Evolutionary conservation across 2,888 invertebrate species (phyloP).

Genomic region (Zhengitettix transpicula): DNA sequence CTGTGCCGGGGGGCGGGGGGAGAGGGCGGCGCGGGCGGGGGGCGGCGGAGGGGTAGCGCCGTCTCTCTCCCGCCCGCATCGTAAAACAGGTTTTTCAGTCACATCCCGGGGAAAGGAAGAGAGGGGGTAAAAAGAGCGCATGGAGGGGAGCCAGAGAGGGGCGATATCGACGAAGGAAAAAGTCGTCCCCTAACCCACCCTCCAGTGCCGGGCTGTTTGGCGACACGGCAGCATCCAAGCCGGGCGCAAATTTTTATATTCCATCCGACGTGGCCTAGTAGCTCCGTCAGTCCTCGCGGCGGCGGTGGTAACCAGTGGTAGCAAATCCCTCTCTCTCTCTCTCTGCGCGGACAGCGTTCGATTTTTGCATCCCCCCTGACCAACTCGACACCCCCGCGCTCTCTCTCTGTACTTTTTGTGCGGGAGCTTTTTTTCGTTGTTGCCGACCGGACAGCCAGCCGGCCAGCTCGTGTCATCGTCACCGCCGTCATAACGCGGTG

Average conservation of each 20-base stretch:
- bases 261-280: background rate
- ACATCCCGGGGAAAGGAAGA: constrained; percentile 4
- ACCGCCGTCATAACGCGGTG: background rate
- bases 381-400: no score
- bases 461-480: no score
- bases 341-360: background rate
- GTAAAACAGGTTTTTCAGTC: constrained; percentile 14
- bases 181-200: constrained; percentile 5
- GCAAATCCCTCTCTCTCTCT: background rate
- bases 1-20: constrained; percentile 21
- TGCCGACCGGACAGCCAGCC: no score
- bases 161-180: constrained; percentile 11
- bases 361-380: no score
- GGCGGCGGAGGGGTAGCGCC: constrained; percentile 24
- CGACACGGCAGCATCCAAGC: constrained; percentile 6
- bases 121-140: constrained; percentile 2
- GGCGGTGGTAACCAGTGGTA: no score
- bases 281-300: background rate
- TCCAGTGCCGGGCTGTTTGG: constrained; percentile 7
- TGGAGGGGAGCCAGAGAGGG: constrained; percentile 4
- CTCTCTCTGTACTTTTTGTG: no score
- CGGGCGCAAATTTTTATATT: constrained; percentile 25
- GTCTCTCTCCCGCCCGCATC: background rate
- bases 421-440: no score
- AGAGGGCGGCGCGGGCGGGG: constrained; percentile 22